These are phyloP conservation scores for Sorex araneus DNA, from an alignment of 2,113 vertebrate genomes.

Conservation along the genomic window DNA sequence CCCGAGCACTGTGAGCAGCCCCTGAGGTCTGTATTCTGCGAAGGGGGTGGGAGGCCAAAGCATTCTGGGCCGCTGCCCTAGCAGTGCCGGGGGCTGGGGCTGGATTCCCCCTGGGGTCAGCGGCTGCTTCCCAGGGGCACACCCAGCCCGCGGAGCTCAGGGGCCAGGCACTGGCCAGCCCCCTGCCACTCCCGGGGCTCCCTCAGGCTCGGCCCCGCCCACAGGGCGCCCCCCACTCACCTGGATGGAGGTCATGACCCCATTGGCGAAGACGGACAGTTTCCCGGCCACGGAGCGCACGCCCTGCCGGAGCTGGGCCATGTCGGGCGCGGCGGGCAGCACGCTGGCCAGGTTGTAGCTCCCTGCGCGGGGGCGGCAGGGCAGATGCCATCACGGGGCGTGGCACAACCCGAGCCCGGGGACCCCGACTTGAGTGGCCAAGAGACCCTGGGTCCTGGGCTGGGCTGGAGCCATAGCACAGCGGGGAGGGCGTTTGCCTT, in stretches of 20 bases:
- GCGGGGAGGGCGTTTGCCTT: no score
- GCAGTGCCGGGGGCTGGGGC: no score
- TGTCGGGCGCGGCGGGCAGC: slow-evolving; percentile 94
- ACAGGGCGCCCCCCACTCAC: slow-evolving; percentile 86
- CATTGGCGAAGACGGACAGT: slow-evolving; percentile 97
- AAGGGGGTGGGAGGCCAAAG: no score
- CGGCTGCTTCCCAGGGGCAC: no score
- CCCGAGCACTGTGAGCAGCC: no score
- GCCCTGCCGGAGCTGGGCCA: slow-evolving; percentile 96
- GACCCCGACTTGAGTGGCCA: neutral
- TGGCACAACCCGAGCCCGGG: neutral
- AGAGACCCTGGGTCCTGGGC: no score
- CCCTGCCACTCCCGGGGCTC: neutral
- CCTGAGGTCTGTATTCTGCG: no score
- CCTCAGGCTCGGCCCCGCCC: neutral
- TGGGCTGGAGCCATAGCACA: no score
- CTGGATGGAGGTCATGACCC: slow-evolving; percentile 97
- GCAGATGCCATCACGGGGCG: neutral
- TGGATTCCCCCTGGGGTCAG: no score
- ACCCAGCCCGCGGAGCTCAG: no score
- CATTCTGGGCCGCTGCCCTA: no score
- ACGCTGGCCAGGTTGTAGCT: slow-evolving; percentile 93
- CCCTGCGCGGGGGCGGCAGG: slow-evolving; percentile 82
- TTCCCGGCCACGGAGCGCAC: slow-evolving; percentile 96
- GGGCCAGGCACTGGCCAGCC: neutral